Evolutionary conservation across 2,888 invertebrate genomes (phyloP), one percentile per base, ranked within the genome.

Genomic region (Gnatocerus cornutus): DNA sequence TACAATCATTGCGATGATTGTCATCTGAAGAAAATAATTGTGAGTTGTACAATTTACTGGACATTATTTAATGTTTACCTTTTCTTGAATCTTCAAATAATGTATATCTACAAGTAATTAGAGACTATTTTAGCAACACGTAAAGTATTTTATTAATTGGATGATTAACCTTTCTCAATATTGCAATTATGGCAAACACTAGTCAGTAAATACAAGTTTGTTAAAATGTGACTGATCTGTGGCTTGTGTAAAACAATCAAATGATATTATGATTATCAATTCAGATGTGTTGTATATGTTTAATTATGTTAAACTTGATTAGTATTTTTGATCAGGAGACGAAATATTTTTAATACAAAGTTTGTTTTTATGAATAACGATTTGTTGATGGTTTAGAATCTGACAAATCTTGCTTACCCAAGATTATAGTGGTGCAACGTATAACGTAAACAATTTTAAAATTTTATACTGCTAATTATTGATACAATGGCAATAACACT

Each of bases 61-160:
- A 45, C 16, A 56, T 56, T 56, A 41, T 39, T 55, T 37, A 55
- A 55, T 46, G 33, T 39, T 61, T 39, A 61, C 33, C 6, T 41
- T 43, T 48, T 50, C 30, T 59, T 14, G 10, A 50, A 61, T 56
- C 43, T 41, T 53, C 33, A 53, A 53, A 53, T 27, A 48, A 46
- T 61, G 61, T 61, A 50, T 61, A 48, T 39, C 50, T 61, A 48
- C 39, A 21, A 61, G 16, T 61, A 61, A 61, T 63, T 63, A 63
- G 63, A 63, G 45, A 63, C 43, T 63, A 63, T 63, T 63, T 52
- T 63, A 63, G 63, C 63, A 53, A 52, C 62, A 62, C 46, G 30
- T 62, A 41, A 63, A 63, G 52, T 63, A 63, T 63, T 63, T 63
- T 63, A 63, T 63, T 63, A 62, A 16, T 61, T 61, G 29, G 43